Conservation (phyloP, 2,888 invertebrate species). For the Lysandra coridon region DNA sequence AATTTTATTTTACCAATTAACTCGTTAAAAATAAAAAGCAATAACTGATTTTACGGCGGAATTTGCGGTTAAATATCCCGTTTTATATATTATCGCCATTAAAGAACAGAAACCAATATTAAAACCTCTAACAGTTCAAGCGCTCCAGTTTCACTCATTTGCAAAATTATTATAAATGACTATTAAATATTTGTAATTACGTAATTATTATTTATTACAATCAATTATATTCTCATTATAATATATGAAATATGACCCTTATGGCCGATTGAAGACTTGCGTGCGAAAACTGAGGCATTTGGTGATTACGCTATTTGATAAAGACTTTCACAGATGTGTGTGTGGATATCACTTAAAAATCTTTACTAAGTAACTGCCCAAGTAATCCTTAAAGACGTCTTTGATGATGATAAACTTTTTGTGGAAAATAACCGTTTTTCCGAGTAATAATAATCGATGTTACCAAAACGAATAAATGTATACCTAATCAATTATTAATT, state of each 20-base stretch:
- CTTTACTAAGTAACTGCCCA: neutral
- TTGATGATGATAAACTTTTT: neutral
- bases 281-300: neutral
- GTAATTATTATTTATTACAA: neutral
- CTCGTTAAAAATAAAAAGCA: constrained; percentile 13
- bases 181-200: neutral
- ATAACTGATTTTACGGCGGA: constrained; percentile 1
- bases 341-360: neutral
- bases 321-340: neutral
- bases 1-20: neutral
- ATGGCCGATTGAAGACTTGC: neutral
- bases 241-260: too few relatives aligned
- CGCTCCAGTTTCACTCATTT: neutral
- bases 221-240: neutral
- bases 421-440: too few relatives aligned
- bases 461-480: neutral
- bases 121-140: neutral
- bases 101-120: constrained; percentile 19
- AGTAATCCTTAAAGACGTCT: neutral
- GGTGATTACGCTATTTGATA: neutral
- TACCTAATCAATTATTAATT: neutral
- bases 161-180: neutral
- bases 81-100: constrained; percentile 3
- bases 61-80: constrained; percentile 4
- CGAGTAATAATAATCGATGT: neutral